A percentile compares a stretch with the other conserved stretches of the same genome.
phyloP scores from a whole-genome alignment of 2,113 vertebrate genomes.

The Albula glossodonta region DNA sequence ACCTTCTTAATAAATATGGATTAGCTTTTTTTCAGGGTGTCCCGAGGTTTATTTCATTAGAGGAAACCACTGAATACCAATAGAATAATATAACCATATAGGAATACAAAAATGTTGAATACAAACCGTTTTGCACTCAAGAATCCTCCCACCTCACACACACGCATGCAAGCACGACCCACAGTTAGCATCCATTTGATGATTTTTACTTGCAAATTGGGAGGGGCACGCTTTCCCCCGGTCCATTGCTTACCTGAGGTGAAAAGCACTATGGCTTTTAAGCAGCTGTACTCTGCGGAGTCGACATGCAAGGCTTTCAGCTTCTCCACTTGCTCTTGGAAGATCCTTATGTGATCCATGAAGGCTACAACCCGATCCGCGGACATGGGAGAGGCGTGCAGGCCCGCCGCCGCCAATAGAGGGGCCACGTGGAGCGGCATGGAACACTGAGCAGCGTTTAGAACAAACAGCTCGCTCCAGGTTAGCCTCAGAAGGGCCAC shows the following conservation, averaged over 20 bases:
- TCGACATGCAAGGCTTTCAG: slow-evolving; percentile 95
- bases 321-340: slow-evolving; percentile 98
- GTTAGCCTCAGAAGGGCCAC: slow-evolving; percentile 93
- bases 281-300: slow-evolving; percentile 95
- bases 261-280: slow-evolving; percentile 96
- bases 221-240: background rate
- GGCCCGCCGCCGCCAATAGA: slow-evolving; percentile 90
- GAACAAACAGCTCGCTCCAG: slow-evolving; percentile 97
- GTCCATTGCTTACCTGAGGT: slow-evolving; percentile 85
- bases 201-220: background rate
- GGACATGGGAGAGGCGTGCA: slow-evolving; percentile 95
- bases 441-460: slow-evolving; percentile 95
- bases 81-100: too few species aligned
- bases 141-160: too few species aligned
- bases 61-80: too few species aligned
- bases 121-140: too few species aligned
- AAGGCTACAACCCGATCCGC: slow-evolving; percentile 96
- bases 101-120: too few species aligned
- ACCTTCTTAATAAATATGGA: too few species aligned
- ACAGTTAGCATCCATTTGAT: background rate
- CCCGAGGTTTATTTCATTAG: too few species aligned
- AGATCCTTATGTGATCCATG: slow-evolving; percentile 99
- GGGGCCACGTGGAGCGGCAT: slow-evolving; percentile 96
- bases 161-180: background rate
- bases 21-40: too few species aligned